Conservation (phyloP, 2,888 invertebrate genomes). For the Agrenia bidenticulata region DNA sequence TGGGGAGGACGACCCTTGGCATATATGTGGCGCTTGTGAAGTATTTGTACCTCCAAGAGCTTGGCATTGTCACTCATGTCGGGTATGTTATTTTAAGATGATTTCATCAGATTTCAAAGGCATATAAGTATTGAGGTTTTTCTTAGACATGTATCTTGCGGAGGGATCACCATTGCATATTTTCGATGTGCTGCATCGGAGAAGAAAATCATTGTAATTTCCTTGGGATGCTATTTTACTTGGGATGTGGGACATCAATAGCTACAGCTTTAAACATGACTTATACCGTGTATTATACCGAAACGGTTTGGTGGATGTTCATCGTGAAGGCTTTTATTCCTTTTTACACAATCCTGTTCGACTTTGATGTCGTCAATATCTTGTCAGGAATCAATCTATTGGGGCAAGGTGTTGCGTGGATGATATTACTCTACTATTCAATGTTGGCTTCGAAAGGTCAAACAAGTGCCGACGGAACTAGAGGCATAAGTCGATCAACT, state of each 20-base stretch:
- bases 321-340: constrained; percentile 34
- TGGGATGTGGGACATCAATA: constrained; percentile 33
- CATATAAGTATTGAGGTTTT: background rate
- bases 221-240: constrained; percentile 45
- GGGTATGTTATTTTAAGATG: constrained; percentile 8
- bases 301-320: constrained; percentile 31
- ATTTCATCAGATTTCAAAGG: background rate
- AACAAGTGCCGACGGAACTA: constrained; percentile 30
- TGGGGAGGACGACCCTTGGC: constrained; percentile 45
- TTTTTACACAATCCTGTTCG: constrained; percentile 43
- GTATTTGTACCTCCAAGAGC: constrained; percentile 48
- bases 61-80: constrained; percentile 49
- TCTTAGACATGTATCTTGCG: constrained; percentile 33
- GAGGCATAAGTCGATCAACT: constrained; percentile 17
- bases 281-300: constrained; percentile 25
- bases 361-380: constrained; percentile 32
- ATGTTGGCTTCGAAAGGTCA: constrained; percentile 31
- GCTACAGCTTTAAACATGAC: constrained; percentile 20
- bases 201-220: constrained; percentile 51
- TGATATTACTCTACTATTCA: constrained; percentile 42
- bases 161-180: constrained; percentile 51
- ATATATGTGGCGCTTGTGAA: constrained; percentile 50
- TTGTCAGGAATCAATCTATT: constrained; percentile 36
- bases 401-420: constrained; percentile 34
- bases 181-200: constrained; percentile 48